A percentile compares a stretch with the other conserved stretches of the same genome.
Conservation (phyloP, 1,140 invertebrate genomes). For the Micrasema minimum region DNA sequence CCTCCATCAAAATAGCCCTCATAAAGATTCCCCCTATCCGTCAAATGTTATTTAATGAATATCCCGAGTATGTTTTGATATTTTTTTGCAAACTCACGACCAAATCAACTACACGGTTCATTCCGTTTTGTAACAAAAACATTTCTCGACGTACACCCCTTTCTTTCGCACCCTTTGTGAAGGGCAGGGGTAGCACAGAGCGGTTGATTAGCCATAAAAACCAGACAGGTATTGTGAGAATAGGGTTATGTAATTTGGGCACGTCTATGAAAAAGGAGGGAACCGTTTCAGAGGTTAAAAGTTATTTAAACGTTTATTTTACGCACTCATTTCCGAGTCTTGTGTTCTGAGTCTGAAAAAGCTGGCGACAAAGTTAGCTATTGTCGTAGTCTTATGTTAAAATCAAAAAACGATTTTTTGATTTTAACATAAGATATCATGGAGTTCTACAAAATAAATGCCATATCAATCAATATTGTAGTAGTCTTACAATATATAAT, state of each 20-base stretch:
- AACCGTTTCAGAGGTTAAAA: slow-evolving; percentile 44
- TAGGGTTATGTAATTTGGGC: slow-evolving; percentile 39
- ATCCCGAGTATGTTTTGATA: slow-evolving; percentile 2
- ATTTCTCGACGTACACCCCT: slow-evolving; percentile 20
- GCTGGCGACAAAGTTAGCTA: too few species aligned
- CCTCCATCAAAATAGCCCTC: too few species aligned
- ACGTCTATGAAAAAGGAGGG: slow-evolving; percentile 39
- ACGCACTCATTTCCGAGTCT: slow-evolving; percentile 35
- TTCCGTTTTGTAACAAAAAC: slow-evolving; percentile 21
- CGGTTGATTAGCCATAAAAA: slow-evolving; percentile 53
- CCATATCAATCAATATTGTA: not conserved
- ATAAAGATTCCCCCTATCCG: slow-evolving; percentile 2
- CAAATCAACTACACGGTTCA: slow-evolving; percentile 15
- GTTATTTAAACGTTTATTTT: slow-evolving; percentile 53
- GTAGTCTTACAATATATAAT: too few species aligned
- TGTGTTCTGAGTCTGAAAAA: slow-evolving; percentile 7
- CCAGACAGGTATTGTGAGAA: slow-evolving; percentile 49
- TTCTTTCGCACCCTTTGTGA: slow-evolving; percentile 11
- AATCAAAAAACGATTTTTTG: too few species aligned
- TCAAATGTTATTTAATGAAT: slow-evolving; percentile 16
- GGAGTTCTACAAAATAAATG: too few species aligned
- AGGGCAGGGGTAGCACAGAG: not conserved
- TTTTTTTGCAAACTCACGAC: slow-evolving; percentile 26
- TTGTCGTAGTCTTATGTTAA: too few species aligned
- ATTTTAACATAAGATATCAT: too few species aligned